phyloP scores from a whole-genome alignment of 2,797 vertebrate species.

The Alca torda region DNA sequence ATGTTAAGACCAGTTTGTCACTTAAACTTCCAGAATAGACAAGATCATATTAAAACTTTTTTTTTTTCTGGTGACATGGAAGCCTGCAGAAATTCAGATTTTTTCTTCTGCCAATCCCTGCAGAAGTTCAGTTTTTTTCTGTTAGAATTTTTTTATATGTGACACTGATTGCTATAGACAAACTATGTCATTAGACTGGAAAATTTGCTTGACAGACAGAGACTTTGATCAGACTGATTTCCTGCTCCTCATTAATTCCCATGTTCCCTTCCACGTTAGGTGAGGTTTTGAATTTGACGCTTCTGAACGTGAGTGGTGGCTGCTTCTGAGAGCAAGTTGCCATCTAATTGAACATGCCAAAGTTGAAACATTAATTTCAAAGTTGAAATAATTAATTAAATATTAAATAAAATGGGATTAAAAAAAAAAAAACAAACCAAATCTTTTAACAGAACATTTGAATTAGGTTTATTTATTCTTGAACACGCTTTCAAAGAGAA shows the following conservation, averaged over 20 bases:
- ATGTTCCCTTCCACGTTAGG: background rate
- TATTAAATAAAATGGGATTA: background rate
- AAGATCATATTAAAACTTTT: background rate
- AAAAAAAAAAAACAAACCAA: background rate
- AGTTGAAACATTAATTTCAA: background rate
- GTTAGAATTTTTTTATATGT: background rate
- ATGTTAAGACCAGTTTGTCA: background rate
- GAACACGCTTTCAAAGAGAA: background rate
- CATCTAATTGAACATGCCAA: background rate
- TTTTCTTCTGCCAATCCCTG: too few relatives aligned
- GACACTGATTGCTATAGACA: background rate
- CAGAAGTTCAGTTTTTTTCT: background rate
- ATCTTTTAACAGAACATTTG: background rate
- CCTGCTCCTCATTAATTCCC: background rate
- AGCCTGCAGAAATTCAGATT: background rate
- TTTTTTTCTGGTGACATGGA: background rate
- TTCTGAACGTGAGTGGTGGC: background rate
- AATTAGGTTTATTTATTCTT: background rate
- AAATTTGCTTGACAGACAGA: background rate
- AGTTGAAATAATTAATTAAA: background rate
- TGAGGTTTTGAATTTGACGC: background rate
- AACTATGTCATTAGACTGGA: background rate
- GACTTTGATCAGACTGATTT: background rate
- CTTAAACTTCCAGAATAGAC: background rate
- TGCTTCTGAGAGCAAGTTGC: background rate